These are phyloP conservation scores for Lophotriccus pileatus DNA, from an alignment of 2,797 vertebrate genomes.

Conservation along the genomic window DNA sequence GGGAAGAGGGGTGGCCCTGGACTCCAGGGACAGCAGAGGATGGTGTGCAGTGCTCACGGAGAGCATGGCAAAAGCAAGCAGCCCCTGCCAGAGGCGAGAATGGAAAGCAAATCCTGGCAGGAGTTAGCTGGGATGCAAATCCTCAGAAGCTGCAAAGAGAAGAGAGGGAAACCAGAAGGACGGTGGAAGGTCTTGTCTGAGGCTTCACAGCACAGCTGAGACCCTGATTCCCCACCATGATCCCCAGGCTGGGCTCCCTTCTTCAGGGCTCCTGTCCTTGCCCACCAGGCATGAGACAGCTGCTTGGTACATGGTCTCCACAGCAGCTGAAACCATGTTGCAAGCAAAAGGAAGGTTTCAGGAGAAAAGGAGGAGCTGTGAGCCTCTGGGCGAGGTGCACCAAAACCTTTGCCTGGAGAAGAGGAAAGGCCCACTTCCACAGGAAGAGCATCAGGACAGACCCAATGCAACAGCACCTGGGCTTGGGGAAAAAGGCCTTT, in stretches of 20 bases:
- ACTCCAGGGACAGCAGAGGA: not conserved
- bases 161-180: not conserved
- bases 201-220: not conserved
- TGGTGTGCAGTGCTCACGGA: fast-evolving
- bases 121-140: not conserved
- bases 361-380: not conserved
- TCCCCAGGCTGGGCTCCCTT: not conserved
- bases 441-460: not conserved
- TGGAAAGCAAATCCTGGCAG: not conserved
- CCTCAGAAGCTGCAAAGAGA: not conserved
- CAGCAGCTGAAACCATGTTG: not conserved
- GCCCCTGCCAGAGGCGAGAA: not conserved
- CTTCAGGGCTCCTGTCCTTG: not conserved
- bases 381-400: not conserved
- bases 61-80: not conserved
- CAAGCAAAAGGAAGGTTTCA: not conserved
- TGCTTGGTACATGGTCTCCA: not conserved
- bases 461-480: not conserved
- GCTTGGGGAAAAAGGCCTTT: not conserved
- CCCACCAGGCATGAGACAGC: not conserved
- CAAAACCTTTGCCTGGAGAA: not conserved
- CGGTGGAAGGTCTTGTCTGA: not conserved
- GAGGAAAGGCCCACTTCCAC: not conserved
- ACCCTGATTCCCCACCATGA: not conserved
- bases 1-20: not conserved